phyloP scores from a whole-genome alignment of 2,797 vertebrate genomes.

The Streptopelia turtur region DNA sequence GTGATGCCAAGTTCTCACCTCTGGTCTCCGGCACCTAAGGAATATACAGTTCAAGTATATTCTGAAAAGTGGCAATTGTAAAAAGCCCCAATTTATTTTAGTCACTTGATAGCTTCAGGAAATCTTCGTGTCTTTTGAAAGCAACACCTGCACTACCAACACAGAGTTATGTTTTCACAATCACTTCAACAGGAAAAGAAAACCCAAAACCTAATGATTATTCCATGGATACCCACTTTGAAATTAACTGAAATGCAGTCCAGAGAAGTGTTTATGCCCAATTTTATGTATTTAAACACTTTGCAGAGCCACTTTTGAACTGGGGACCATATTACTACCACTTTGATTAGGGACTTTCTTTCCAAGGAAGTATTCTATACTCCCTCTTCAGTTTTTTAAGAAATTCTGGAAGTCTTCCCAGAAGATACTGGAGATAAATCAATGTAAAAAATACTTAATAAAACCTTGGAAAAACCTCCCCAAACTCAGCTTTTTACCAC shows the following conservation, averaged over 20 bases:
- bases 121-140: background rate
- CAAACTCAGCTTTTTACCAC: background rate
- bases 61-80: background rate
- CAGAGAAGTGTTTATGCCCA: background rate
- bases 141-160: no score
- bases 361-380: background rate
- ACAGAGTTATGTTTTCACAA: background rate
- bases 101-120: background rate
- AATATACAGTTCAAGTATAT: background rate
- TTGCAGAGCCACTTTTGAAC: background rate
- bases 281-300: background rate
- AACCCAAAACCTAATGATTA: background rate
- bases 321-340: background rate
- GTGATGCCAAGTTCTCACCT: fast-evolving
- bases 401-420: background rate
- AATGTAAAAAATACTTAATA: background rate
- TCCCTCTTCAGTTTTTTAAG: background rate
- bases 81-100: background rate
- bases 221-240: background rate
- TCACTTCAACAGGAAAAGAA: background rate
- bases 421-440: background rate
- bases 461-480: background rate
- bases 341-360: background rate
- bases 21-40: fast-evolving
- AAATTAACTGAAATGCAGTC: background rate